phyloP scores from a whole-genome alignment of 2,888 invertebrate species.

The Nasonovia ribisnigri region DNA sequence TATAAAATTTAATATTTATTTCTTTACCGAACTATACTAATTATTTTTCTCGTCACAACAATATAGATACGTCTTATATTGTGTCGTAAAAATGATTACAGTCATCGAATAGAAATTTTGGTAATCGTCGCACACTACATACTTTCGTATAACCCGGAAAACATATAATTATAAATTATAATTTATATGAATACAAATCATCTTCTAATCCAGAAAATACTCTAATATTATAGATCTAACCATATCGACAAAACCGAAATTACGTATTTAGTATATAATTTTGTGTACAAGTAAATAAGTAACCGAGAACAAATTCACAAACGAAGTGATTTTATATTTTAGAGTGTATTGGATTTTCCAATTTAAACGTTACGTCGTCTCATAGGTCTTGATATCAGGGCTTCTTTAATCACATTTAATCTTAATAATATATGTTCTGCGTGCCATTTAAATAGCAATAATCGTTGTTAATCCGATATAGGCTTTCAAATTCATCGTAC shows the following conservation, averaged over 20 bases:
- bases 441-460: constrained; percentile 22
- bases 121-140: background rate
- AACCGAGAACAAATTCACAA: background rate
- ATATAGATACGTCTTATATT: no score
- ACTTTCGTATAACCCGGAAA: background rate
- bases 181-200: no score
- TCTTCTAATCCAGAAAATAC: no score
- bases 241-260: background rate
- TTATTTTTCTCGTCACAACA: background rate
- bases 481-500: background rate
- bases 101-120: background rate
- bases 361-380: background rate
- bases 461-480: constrained; percentile 23
- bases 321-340: background rate
- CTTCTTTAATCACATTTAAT: constrained; percentile 21
- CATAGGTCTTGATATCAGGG: background rate
- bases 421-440: background rate
- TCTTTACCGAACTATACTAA: background rate
- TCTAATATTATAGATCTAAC: background rate
- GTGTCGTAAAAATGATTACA: background rate
- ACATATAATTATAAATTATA: no score
- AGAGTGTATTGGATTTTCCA: constrained; percentile 9
- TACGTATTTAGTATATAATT: background rate
- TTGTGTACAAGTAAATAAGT: background rate
- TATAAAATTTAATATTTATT: constrained; percentile 3